Conservation (phyloP, 2,797 vertebrate genomes). For the Natrix natrix region DNA sequence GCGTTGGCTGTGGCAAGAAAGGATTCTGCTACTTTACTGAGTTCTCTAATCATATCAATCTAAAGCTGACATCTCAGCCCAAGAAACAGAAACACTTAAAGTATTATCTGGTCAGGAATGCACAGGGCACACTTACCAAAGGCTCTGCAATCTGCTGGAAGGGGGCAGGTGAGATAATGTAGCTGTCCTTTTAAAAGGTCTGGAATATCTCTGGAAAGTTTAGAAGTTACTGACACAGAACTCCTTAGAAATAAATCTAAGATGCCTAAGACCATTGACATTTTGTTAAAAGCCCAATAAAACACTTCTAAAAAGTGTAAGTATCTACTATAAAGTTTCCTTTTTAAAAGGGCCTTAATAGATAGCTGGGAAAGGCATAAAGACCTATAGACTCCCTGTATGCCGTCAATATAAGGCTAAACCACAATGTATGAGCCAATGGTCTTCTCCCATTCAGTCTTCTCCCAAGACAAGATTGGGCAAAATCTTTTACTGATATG, state of each 20-base stretch:
- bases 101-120: conserved; percentile 86
- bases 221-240: conserved; percentile 3
- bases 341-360: not conserved
- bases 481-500: not conserved
- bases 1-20: conserved; percentile 94
- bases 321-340: not conserved
- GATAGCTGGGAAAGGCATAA: not conserved
- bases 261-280: conserved; percentile 23
- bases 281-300: conserved; percentile 43
- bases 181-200: conserved; percentile 42
- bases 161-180: conserved; percentile 81
- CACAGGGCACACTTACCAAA: conserved; percentile 85
- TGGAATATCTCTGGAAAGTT: conserved; percentile 55
- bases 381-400: not conserved
- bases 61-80: conserved; percentile 93
- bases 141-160: conserved; percentile 93
- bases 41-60: conserved; percentile 97
- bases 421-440: not conserved
- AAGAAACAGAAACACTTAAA: conserved; percentile 99
- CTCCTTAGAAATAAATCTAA: conserved; percentile 32
- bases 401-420: not conserved
- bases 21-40: conserved; percentile 98
- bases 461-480: not conserved
- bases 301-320: conserved; percentile 37
- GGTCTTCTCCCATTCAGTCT: not conserved